Percentiles rank a stretch among this genome's conserved stretches.
phyloP scores from a whole-genome alignment of 2,888 invertebrate genomes.

The Mythimna impura region DNA sequence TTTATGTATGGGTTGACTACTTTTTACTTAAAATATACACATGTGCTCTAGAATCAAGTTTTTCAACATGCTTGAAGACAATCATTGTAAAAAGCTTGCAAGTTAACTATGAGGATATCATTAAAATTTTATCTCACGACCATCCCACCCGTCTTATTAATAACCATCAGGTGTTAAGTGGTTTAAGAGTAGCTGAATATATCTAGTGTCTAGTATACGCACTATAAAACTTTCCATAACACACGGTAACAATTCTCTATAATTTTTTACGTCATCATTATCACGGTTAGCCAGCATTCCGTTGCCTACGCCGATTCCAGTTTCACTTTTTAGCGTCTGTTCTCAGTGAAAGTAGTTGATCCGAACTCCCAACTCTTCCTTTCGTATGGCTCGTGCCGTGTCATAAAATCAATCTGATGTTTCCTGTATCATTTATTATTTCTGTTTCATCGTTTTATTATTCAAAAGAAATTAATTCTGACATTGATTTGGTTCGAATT shows the following conservation, averaged over 20 bases:
- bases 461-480: constrained; percentile 16
- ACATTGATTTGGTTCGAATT: constrained; percentile 1
- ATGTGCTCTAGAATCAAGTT: constrained; percentile 35
- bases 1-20: constrained; percentile 36
- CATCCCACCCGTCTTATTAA: background rate
- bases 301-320: constrained; percentile 79
- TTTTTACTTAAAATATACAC: constrained; percentile 26
- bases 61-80: constrained; percentile 4
- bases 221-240: constrained; percentile 59
- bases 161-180: background rate
- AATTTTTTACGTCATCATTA: constrained; percentile 73
- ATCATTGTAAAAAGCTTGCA: constrained; percentile 26
- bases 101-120: constrained; percentile 5
- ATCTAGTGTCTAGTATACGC: background rate
- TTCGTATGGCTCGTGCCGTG: constrained; percentile 76
- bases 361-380: constrained; percentile 84
- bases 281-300: constrained; percentile 78
- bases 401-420: constrained; percentile 64
- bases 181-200: background rate
- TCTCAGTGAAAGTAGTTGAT: constrained; percentile 85
- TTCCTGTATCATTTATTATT: constrained; percentile 39
- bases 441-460: constrained; percentile 49
- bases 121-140: background rate
- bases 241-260: constrained; percentile 60
- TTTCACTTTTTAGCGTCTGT: constrained; percentile 89